Conservation (phyloP, 2,888 invertebrate genomes). For the Ecdyonurus torrentis region DNA sequence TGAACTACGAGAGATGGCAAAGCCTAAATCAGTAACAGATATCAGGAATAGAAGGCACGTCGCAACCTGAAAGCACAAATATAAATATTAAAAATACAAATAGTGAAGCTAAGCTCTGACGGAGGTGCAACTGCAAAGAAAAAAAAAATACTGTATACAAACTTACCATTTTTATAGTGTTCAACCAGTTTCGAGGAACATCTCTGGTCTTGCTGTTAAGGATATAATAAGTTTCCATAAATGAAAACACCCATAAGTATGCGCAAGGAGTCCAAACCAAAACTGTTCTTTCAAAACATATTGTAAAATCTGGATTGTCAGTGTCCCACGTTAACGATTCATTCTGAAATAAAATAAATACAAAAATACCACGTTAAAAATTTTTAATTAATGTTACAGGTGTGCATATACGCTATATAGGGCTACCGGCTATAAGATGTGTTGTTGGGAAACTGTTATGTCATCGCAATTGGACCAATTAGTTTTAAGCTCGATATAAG, state of each 20-base stretch:
- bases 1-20: slow-evolving; percentile 37
- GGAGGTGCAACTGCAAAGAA: too few relatives aligned
- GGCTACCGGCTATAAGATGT: too few relatives aligned
- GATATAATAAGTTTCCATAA: slow-evolving; percentile 60
- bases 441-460: too few relatives aligned
- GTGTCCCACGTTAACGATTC: slow-evolving; percentile 61
- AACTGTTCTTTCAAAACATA: slow-evolving; percentile 83
- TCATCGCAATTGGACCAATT: too few relatives aligned
- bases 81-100: too few relatives aligned
- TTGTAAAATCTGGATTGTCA: slow-evolving; percentile 65
- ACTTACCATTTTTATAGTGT: slow-evolving; percentile 45
- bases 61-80: slow-evolving; percentile 25
- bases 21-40: slow-evolving; percentile 48
- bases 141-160: too few relatives aligned
- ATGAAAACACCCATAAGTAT: slow-evolving; percentile 61
- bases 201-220: slow-evolving; percentile 55
- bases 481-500: too few relatives aligned
- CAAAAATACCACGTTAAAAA: too few relatives aligned
- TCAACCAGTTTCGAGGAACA: slow-evolving; percentile 55
- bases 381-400: too few relatives aligned
- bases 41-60: slow-evolving; percentile 46
- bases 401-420: too few relatives aligned
- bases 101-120: too few relatives aligned
- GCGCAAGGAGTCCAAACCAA: slow-evolving; percentile 78
- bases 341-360: slow-evolving; percentile 47